Conservation (phyloP, 2,888 invertebrate genomes). For the Pasiphila rectangulata region DNA sequence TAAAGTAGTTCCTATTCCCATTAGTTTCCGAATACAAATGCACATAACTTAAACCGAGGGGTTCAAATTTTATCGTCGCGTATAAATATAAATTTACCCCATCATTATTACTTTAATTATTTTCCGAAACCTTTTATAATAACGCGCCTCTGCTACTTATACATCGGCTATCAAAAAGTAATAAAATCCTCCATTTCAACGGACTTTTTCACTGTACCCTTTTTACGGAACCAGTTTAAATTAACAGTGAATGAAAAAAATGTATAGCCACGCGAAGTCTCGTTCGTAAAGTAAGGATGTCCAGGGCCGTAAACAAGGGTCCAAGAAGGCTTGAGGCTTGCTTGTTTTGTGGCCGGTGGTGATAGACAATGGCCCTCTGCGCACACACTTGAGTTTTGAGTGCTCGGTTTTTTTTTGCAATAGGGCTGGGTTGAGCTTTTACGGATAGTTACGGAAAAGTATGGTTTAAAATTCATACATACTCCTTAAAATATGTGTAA, state of each 20-base stretch:
- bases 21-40: slow-evolving; percentile 9
- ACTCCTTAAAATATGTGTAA: no score
- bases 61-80: slow-evolving; percentile 14
- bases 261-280: slow-evolving; percentile 36
- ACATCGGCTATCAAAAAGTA: slow-evolving; percentile 32
- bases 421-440: slow-evolving; percentile 20
- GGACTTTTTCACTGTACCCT: slow-evolving; percentile 27
- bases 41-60: slow-evolving; percentile 14
- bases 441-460: not conserved
- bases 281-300: slow-evolving; percentile 33
- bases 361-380: slow-evolving; percentile 52
- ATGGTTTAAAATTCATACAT: no score
- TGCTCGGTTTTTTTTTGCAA: slow-evolving; percentile 65
- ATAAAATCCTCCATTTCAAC: slow-evolving; percentile 35
- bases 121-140: slow-evolving; percentile 30
- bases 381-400: slow-evolving; percentile 50
- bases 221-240: slow-evolving; percentile 35
- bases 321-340: slow-evolving; percentile 35
- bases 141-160: slow-evolving; percentile 31
- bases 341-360: slow-evolving; percentile 45
- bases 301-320: slow-evolving; percentile 36
- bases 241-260: slow-evolving; percentile 36
- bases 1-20: slow-evolving; percentile 6
- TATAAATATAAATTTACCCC: slow-evolving; percentile 20
- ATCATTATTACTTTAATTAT: slow-evolving; percentile 19